Evolutionary conservation across 2,113 vertebrate genomes (phyloP).

Genomic region (Paramisgurnus dabryanus): DNA sequence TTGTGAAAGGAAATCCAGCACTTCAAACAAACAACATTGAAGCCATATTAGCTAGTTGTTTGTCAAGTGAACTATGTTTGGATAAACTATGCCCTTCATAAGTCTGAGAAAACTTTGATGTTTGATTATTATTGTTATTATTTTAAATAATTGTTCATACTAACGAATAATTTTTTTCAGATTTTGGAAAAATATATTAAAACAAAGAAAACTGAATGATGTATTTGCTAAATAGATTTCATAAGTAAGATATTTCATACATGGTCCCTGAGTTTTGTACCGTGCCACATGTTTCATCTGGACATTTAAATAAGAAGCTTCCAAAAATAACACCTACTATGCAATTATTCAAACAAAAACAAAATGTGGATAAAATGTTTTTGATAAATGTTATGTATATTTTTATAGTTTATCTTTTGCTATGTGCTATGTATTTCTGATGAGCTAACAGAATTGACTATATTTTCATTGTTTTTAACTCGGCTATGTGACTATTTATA

Average conservation of each 20-base stretch:
- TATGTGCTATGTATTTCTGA: background rate
- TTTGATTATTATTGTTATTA: background rate
- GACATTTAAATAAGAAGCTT: background rate
- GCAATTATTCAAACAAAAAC: background rate
- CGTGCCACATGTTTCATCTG: background rate
- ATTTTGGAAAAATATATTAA: too few relatives aligned
- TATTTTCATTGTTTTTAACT: background rate
- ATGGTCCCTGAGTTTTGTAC: background rate
- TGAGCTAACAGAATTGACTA: background rate
- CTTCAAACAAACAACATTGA: background rate
- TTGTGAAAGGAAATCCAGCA: background rate
- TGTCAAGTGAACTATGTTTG: background rate
- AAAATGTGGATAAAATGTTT: background rate
- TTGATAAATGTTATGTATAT: background rate
- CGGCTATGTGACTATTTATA: conserved; percentile 49
- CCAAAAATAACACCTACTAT: conserved; percentile 8
- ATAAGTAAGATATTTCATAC: background rate
- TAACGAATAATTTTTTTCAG: too few relatives aligned
- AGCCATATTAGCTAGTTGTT: background rate
- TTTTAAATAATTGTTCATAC: too few relatives aligned
- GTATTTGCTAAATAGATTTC: too few relatives aligned
- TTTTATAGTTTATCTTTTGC: background rate
- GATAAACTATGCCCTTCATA: background rate
- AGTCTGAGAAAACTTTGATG: background rate
- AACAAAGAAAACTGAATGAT: too few relatives aligned